Percentiles rank a stretch among this genome's conserved stretches.
These are phyloP conservation scores for Mesopsocus fuscifrons DNA, from an alignment of 2,888 invertebrate genomes.

Conservation along the genomic window DNA sequence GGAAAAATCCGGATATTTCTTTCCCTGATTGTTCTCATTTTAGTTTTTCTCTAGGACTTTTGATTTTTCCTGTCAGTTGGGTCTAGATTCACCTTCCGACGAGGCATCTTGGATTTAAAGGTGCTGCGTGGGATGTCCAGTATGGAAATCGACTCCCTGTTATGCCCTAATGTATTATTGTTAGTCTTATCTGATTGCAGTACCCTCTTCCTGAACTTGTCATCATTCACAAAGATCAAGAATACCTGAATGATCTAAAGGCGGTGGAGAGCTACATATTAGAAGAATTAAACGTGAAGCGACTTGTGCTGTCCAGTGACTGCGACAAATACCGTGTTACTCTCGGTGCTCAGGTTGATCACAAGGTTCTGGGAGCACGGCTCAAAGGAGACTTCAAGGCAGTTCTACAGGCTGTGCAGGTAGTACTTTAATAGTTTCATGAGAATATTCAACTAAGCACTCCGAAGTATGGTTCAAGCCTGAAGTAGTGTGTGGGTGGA, in stretches of 20 bases:
- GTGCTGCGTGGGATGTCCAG: too few relatives aligned
- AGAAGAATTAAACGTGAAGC: slow-evolving; percentile 83
- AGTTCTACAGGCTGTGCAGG: slow-evolving; percentile 62
- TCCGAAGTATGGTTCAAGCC: too few relatives aligned
- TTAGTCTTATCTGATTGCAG: too few relatives aligned
- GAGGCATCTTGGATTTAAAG: too few relatives aligned
- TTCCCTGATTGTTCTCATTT: slow-evolving; percentile 5
- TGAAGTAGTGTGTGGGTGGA: too few relatives aligned
- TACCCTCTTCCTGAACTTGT: slow-evolving; percentile 92
- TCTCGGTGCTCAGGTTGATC: slow-evolving; percentile 85
- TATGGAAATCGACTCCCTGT: too few relatives aligned
- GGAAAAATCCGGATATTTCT: too few relatives aligned
- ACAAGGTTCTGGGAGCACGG: slow-evolving; percentile 72
- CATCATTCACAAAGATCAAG: slow-evolving; percentile 72
- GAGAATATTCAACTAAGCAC: too few relatives aligned
- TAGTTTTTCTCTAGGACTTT: slow-evolving; percentile 2
- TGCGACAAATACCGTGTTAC: slow-evolving; percentile 84
- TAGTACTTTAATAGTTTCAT: too few relatives aligned
- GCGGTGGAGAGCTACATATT: slow-evolving; percentile 68
- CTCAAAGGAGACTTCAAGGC: slow-evolving; percentile 80
- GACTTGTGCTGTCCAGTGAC: slow-evolving; percentile 67
- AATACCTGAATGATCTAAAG: slow-evolving; percentile 57
- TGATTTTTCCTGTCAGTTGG: too few relatives aligned
- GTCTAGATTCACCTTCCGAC: too few relatives aligned
- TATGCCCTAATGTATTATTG: too few relatives aligned